phyloP scores from a whole-genome alignment of 2,113 vertebrate species.

The Morone chrysops region DNA sequence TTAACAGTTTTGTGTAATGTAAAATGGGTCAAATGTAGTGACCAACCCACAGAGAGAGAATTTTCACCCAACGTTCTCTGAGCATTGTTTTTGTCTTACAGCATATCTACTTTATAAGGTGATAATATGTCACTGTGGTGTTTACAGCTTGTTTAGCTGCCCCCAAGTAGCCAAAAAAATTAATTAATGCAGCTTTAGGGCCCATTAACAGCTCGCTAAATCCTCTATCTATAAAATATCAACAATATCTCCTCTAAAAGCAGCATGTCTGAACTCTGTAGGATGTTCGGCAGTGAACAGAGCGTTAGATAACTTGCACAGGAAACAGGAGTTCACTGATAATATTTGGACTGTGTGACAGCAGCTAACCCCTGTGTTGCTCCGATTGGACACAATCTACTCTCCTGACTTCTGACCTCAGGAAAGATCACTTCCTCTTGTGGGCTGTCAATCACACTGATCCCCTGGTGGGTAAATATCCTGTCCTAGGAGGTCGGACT shows the following conservation, averaged over 20 bases:
- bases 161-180: background rate
- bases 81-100: background rate
- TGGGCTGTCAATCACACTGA: constrained; percentile 39
- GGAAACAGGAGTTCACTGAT: constrained; percentile 27
- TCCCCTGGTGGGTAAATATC: constrained; percentile 29
- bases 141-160: background rate
- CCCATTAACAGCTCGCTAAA: background rate
- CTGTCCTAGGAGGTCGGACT: background rate
- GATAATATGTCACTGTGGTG: background rate
- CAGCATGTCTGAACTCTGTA: background rate
- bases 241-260: background rate
- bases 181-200: background rate
- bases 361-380: constrained; percentile 20
- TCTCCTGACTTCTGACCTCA: constrained; percentile 47
- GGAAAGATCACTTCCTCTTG: constrained; percentile 14
- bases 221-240: background rate
- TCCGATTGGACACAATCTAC: constrained; percentile 30
- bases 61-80: background rate
- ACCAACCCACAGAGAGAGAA: background rate
- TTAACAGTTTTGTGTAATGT: background rate
- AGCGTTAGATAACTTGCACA: background rate
- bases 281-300: background rate
- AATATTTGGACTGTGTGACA: constrained; percentile 51
- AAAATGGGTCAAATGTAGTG: background rate
- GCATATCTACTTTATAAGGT: background rate